phyloP scores from a whole-genome alignment of 1,140 invertebrate genomes.

The Oscheius sp. region DNA sequence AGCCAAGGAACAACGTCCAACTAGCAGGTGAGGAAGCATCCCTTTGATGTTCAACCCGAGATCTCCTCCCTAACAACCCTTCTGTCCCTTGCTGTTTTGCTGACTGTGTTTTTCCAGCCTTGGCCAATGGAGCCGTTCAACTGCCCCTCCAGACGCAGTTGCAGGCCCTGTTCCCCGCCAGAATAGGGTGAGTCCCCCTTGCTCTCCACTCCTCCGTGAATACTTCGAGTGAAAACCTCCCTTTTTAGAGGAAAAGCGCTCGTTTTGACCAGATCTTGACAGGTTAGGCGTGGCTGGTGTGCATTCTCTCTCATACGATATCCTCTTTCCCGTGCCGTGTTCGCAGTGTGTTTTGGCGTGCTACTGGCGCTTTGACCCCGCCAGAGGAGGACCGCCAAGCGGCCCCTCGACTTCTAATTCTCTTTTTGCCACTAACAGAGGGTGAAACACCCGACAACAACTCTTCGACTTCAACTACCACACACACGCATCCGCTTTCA shows the following conservation, averaged over 20 bases:
- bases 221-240: neutral
- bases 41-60: neutral
- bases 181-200: conserved; percentile 43
- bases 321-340: neutral
- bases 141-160: conserved; percentile 46
- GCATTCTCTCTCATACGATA: too few species aligned
- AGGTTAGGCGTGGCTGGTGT: neutral
- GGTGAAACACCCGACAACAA: too few species aligned
- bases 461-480: too few species aligned
- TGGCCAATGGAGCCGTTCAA: conserved; percentile 31
- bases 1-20: conserved; percentile 72
- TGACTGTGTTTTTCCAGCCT: conserved; percentile 35
- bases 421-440: conserved; percentile 8
- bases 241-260: neutral
- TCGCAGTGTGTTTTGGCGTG: conserved; percentile 3
- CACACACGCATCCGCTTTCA: too few species aligned
- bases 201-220: neutral
- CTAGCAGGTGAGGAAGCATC: conserved; percentile 40
- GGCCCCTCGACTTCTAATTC: conserved; percentile 2
- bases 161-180: conserved; percentile 42
- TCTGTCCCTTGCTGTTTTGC: neutral
- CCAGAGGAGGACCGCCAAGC: neutral
- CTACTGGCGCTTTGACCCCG: neutral
- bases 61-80: neutral
- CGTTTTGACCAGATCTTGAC: neutral